Base-by-base conservation (phyloP, 2,797 vertebrate species). In the Dendrocincla tyrannina region DNA sequence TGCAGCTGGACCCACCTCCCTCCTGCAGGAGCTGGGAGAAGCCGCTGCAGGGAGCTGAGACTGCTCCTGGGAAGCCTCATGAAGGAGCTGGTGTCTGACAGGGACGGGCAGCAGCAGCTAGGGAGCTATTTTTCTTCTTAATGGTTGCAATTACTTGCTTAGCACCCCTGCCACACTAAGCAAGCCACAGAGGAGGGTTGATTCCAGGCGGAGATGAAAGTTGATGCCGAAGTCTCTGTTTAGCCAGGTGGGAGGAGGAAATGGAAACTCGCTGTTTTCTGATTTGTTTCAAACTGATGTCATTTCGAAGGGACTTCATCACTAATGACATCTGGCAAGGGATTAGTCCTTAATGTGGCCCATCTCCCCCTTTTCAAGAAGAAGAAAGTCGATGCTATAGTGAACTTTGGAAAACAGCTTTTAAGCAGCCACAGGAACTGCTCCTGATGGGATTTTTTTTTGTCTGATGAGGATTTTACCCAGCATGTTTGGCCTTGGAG, bases 401-500 rank as follows among this genome's bases (percentile, higher is more conserved):
- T 73, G 59, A 68, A 92, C 91, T 92, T 92, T 1, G 25, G 47
- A 82, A 95, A 95, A 88, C 72, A 83, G 58, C 92, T 90, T 85
- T 91, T 91, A 91, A 79, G 80, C 83, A 95, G 82, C 67, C 85
- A 47, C 70, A 88, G 73, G 52, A 78, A 91, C 66, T 60, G 79
- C 70, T 92, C 84, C 94, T 93, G 95, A 91, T 95, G 83, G 72
- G 28, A 2, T 59, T 60, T 49, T 82, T 72, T 60, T 86, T 67
- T 13, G 35, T 60, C 56, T 78, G 92, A 85, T 91, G 92, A 94
- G 95, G 88, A 92, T 95, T 95, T 96, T 93, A 92, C 77, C 91
- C 87, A 89, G 89, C 85, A 63, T 96, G 91, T 95, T 95, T 94
- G 91, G 95, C 88, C 96, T 95, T 94, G 96, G 95, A 94, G 91